Evolutionary conservation across 2,113 vertebrate species (phyloP), one percentile per base, ranked within the genome.

Genomic region (Aleadryas rufinucha): DNA sequence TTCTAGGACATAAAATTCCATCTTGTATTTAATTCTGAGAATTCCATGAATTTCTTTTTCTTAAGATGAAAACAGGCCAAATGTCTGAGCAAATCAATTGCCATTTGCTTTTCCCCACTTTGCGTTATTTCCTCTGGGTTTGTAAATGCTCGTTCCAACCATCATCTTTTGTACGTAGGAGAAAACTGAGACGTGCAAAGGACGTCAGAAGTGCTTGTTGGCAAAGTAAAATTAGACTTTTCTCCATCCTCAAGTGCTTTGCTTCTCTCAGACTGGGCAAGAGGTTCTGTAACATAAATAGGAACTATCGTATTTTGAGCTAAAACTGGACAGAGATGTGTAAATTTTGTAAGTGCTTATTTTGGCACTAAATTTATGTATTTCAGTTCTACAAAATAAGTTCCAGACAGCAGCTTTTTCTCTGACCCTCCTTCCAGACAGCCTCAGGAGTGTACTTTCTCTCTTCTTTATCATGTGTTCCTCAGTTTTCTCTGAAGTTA

Each of bases 301-400:
- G 94, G 96, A 97, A 65, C 95, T 39, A 47, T 82, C 31, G 10
- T 89, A 85, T 88, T 95, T 95, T 92, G 94, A 97, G 95, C 96
- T 97, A 96, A 97, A 97, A 89, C 87, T 84, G 88, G 97, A 93
- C 93, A 92, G 97, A 96, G 95, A 91, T 75, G 96, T 96, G 91
- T 97, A 97, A 95, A 87, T 97, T 97, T 44, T 77, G 17, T 60
- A 44, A 77, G 33, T 44, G 89, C 94, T 97, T 91, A 77, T 95
- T 97, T 97, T 97, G 97, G 94, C 90, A 88, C 78, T 71, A 94
- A 97, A 97, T 97, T 90, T 95, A 72, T 68, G 88, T 95, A 84
- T 96, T 95, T 96, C 91, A 33, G 33, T 53, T 37, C 88, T 17
- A 45, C 28, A 91, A 64, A 93, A 66, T 52, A 86, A 90, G 35